These are phyloP conservation scores for Lutraria lutraria DNA, from an alignment of 2,888 invertebrate species.

Conservation along the genomic window DNA sequence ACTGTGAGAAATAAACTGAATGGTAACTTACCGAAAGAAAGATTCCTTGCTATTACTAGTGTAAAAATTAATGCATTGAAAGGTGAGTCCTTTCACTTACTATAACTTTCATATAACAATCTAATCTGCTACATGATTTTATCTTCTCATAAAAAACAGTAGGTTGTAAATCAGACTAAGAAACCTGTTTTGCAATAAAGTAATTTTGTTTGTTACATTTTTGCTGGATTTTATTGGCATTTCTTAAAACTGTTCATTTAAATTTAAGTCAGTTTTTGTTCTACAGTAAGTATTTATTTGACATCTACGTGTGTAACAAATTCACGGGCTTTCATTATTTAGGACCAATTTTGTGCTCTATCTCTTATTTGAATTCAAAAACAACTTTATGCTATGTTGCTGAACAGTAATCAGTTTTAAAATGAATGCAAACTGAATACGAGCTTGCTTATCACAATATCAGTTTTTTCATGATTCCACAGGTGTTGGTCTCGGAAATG, in stretches of 20 bases:
- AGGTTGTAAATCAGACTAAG: too few species aligned
- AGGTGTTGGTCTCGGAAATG: constrained; percentile 87
- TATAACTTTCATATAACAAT: neutral
- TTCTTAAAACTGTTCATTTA: too few species aligned
- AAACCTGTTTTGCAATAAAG: too few species aligned
- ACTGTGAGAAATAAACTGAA: constrained; percentile 85
- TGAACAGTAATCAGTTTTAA: neutral
- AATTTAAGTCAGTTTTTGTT: too few species aligned
- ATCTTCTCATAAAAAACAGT: too few species aligned
- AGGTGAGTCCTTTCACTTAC: constrained; percentile 74
- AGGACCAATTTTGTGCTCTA: neutral
- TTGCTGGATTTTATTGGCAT: neutral
- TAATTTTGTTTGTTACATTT: too few species aligned
- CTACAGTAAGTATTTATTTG: too few species aligned
- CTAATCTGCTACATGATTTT: neutral
- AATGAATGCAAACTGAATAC: too few species aligned
- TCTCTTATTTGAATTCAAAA: neutral
- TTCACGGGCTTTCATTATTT: too few species aligned
- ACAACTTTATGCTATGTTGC: neutral
- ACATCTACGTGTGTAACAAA: too few species aligned
- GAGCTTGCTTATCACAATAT: too few species aligned
- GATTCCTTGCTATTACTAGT: constrained; percentile 82
- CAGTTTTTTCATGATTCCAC: neutral
- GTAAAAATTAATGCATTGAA: constrained; percentile 85
- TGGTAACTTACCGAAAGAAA: constrained; percentile 85